Percentiles rank a stretch among this genome's conserved stretches.
Conservation (phyloP, 2,888 invertebrate genomes). For the Brachycybe producta region DNA sequence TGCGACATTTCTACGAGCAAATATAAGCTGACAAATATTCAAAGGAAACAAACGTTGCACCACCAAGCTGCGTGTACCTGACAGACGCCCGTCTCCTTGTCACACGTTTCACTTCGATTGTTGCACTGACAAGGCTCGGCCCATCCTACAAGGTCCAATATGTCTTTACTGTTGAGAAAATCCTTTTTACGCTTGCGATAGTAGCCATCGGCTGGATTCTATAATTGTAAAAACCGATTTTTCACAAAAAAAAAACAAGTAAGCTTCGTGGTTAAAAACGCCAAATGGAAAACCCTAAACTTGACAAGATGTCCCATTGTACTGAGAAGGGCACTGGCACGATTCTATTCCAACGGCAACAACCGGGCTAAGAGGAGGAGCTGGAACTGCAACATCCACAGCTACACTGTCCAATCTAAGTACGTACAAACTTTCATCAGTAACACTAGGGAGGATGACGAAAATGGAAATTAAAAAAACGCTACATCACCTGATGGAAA, state of each 20-base stretch:
- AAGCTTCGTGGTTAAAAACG: not conserved
- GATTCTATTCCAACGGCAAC: constrained; percentile 70
- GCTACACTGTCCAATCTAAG: constrained; percentile 58
- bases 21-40: constrained; percentile 1
- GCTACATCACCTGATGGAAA: constrained; percentile 8
- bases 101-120: constrained; percentile 59
- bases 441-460: not conserved
- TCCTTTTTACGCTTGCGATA: constrained; percentile 48
- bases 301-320: constrained; percentile 81
- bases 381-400: constrained; percentile 62
- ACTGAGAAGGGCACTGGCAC: constrained; percentile 68
- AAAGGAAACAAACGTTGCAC: not conserved
- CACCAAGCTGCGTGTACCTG: constrained; percentile 47
- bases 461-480: constrained; percentile 1
- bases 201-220: constrained; percentile 53
- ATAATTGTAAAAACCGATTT: constrained; percentile 6
- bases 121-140: constrained; percentile 71
- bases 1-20: constrained; percentile 57
- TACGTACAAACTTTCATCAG: not conserved
- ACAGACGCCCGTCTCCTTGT: constrained; percentile 72
- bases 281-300: constrained; percentile 26
- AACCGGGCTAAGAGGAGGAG: constrained; percentile 38
- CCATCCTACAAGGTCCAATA: constrained; percentile 65
- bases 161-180: constrained; percentile 52
- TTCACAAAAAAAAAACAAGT: not conserved